phyloP scores from a whole-genome alignment of 2,888 invertebrate genomes.

The Acanthosepion esculentum region DNA sequence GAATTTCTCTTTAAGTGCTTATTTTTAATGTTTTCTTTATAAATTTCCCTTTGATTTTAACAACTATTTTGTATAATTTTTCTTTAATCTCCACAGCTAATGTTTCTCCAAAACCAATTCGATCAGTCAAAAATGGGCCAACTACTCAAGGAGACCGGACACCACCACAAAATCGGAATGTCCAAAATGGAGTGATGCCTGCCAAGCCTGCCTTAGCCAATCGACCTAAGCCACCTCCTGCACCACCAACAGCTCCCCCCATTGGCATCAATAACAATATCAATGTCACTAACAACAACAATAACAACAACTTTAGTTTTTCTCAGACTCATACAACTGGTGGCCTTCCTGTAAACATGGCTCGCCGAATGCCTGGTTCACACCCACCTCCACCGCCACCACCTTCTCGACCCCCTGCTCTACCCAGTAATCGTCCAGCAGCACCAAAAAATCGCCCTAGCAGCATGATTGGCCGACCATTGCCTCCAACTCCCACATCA shows the following conservation, averaged over 20 bases:
- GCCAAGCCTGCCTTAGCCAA: slow-evolving; percentile 22
- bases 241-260: background rate
- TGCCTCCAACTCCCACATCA: slow-evolving; percentile 44
- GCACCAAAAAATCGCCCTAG: slow-evolving; percentile 38
- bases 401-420: slow-evolving; percentile 35
- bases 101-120: background rate
- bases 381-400: slow-evolving; percentile 39
- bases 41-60: background rate
- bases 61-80: background rate
- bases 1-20: too few relatives aligned
- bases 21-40: too few relatives aligned
- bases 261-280: background rate
- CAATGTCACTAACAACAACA: background rate
- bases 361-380: slow-evolving; percentile 18
- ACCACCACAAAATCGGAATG: background rate
- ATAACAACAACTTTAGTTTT: background rate
- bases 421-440: background rate
- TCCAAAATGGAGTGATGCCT: background rate
- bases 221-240: slow-evolving; percentile 1
- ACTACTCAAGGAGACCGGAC: background rate
- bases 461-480: slow-evolving; percentile 40
- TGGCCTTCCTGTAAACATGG: background rate
- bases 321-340: background rate
- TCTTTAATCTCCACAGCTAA: background rate
- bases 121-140: background rate